Base-by-base conservation (phyloP, 2,113 vertebrate genomes). In the Mirounga angustirostris region DNA sequence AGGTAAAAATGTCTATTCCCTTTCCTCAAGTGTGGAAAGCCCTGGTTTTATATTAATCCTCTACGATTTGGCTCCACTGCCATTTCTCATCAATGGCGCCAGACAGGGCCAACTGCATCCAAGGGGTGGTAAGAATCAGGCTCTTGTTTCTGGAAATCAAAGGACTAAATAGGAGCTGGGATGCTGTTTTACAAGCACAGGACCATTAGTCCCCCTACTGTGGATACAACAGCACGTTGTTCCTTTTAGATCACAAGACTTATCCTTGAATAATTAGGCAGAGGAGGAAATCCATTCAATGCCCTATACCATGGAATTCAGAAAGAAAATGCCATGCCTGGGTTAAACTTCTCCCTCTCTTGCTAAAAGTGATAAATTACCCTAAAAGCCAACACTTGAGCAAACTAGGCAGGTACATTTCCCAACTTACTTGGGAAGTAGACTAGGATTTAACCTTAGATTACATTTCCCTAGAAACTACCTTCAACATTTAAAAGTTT, bases 111-210 rank as follows among this genome's bases (percentile, higher is more conserved):
- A 96, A 90, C 61, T 40, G 43, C 58, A 63, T 96, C 43, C 92
- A 97, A 94, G 22, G 43, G 50, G 61, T 88, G 61, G 71, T 95
- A 91, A 96, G 73, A 98, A 95, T 98, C 88, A 61, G 59, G 65
- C 46, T 2, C 2, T 86, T 98, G 95, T 98, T 98, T 92, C 91
- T 0, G 3, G 94, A 67, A 98, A 63, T 92, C 79, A 97, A 83
- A 97, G 82, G 43, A 73, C 69, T 79, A 90, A 61, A 88, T 24
- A 76, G 94, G 78, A 96, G 87, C 87, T 76, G 95, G 67, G 78
- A 52, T 89, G 71, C 74, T 50, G 19, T 95, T 90, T 71, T 93
- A 91, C 40, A 92, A 97, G 92, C 91, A 98, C 15, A 73, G 95
- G n/a, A 46, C 52, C 1, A 5, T 69, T 71, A 98, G 96, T 92